These are phyloP conservation scores for Megaptera novaeangliae DNA, from an alignment of 2,113 vertebrate species.

Conservation along the genomic window DNA sequence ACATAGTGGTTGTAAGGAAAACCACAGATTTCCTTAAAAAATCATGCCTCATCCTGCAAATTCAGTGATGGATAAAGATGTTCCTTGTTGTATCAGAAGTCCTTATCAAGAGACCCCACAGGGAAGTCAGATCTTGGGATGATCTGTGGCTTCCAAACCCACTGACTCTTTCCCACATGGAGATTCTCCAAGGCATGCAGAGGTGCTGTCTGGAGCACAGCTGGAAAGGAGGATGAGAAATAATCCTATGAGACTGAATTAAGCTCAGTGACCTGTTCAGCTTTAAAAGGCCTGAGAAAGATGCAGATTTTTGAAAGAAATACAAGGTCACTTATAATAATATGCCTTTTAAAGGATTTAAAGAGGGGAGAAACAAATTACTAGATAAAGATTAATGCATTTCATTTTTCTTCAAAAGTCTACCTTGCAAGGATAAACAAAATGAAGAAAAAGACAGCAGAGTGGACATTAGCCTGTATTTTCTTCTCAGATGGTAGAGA, in stretches of 20 bases:
- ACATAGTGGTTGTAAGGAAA: background rate
- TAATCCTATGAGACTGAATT: background rate
- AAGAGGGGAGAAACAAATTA: conserved; percentile 58
- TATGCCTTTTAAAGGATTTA: conserved; percentile 44
- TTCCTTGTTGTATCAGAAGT: background rate
- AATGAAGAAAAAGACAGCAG: background rate
- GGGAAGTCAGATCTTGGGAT: background rate
- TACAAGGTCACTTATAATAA: conserved; percentile 38
- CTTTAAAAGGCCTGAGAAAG: background rate
- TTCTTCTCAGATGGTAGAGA: conserved; percentile 49
- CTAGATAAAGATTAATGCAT: conserved; percentile 70
- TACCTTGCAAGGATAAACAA: conserved; percentile 60
- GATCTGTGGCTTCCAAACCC: background rate
- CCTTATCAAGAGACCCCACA: background rate
- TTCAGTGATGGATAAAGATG: background rate
- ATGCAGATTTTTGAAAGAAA: background rate
- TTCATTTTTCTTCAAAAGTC: conserved; percentile 65
- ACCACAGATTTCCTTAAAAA: background rate
- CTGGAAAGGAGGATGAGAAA: background rate
- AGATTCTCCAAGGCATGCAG: background rate
- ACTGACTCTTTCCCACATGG: background rate
- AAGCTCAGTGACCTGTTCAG: background rate
- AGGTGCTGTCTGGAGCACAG: background rate
- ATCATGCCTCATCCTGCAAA: background rate
- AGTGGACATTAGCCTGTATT: conserved; percentile 52